Conservation (phyloP, 2,113 vertebrate species). For the Onychostruthus taczanowskii region DNA sequence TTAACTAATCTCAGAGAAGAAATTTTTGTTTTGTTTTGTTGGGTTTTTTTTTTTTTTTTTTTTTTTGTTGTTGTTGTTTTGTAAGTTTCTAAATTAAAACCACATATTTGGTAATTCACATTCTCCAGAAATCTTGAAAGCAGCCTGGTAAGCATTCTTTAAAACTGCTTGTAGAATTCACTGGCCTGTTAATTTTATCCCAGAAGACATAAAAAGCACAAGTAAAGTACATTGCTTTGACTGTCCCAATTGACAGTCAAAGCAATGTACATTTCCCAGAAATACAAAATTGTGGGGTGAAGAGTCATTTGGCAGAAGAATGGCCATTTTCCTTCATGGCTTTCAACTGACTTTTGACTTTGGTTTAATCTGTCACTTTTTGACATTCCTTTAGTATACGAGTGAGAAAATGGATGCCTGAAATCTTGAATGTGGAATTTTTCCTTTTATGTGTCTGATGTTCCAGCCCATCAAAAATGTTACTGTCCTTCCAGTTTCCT, state of each 20-base stretch:
- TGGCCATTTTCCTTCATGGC: neutral
- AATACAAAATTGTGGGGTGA: conserved; percentile 2
- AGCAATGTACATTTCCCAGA: conserved; percentile 47
- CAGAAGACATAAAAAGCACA: conserved; percentile 36
- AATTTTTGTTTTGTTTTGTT: too few species aligned
- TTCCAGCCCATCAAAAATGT: neutral
- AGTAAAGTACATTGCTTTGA: too few species aligned
- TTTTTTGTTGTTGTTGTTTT: neutral
- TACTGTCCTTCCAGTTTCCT: neutral
- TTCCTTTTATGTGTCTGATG: neutral
- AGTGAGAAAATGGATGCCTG: neutral
- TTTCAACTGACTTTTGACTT: conserved; percentile 6
- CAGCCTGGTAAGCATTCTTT: conserved; percentile 26
- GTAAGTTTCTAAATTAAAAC: conserved; percentile 57
- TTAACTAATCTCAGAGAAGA: neutral
- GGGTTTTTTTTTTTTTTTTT: too few species aligned
- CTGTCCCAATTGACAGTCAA: conserved; percentile 38
- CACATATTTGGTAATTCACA: neutral
- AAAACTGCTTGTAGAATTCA: conserved; percentile 27
- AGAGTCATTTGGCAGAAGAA: conserved; percentile 30
- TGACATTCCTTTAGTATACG: neutral
- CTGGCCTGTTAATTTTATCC: conserved; percentile 6
- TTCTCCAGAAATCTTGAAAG: conserved; percentile 15
- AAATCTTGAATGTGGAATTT: neutral
- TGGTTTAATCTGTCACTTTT: neutral